Base-by-base conservation (phyloP, 2,797 vertebrate genomes). In the Dendrocincla tyrannina region DNA sequence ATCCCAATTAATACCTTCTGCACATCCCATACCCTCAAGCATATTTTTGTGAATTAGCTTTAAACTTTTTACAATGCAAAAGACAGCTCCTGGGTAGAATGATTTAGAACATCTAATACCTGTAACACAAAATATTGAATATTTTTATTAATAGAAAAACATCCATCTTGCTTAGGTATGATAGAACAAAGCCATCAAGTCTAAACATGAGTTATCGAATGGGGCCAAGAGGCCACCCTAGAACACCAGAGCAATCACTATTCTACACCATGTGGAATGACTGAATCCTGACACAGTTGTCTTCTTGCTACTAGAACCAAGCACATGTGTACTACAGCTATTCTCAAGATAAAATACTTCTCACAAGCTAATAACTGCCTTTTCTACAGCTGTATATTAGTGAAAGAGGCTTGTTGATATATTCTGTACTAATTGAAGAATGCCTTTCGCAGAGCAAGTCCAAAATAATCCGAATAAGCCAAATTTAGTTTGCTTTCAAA, bases 401-500 rank as follows among this genome's bases (percentile, higher is more conserved):
- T 59, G 53, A 73, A 53, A 83, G n/a, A 84, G 74, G 20, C 47
- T 95, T 82, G 50, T 78, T 93, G 75, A 80, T 27, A 80, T 25
- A 47, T 39, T 47, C 33, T 33, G 35, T 9, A 49, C n/a, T 80
- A 81, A 89, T 2, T 80, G 64, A 88, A 87, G 60, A 74, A 85
- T 30, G 39, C 6, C n/a, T 90, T 88, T 75, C 72, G 42, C 35
- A 78, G 46, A 88, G 53, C 24, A 89, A 72, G 55, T 88, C 53
- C 44, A 79, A 94, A 89, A 94, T 80, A 95, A 83, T 80, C 41
- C 70, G 32, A 67, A 53, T 56, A 88, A 76, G 49, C 56, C 64
- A 91, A 68, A 91, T 78, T 80, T 68, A 88, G 64, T 88, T 82
- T 91, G 58, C 49, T 90, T 88, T 73, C 49, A 73, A 63, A 60